A percentile compares a stretch with the other conserved stretches of the same genome.
Evolutionary conservation across 1,140 invertebrate genomes (phyloP).

Genomic region (Gryllus bimaculatus): DNA sequence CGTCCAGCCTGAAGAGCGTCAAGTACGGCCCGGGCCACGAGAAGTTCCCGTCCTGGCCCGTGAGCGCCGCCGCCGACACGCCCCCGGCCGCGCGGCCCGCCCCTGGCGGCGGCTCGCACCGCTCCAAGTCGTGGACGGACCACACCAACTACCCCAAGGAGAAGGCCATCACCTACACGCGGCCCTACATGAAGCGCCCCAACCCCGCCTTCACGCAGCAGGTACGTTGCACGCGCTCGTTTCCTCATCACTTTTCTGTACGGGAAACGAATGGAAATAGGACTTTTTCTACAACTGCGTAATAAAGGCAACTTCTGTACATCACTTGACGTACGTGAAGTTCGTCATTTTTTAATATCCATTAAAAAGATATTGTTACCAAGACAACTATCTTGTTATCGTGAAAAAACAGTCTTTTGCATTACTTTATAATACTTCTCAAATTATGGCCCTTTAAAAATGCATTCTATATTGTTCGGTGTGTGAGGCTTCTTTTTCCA

Average conservation of each 20-base stretch:
- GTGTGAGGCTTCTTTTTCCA: too few relatives aligned
- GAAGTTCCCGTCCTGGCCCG: slow-evolving; percentile 72
- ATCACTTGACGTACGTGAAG: too few relatives aligned
- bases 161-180: slow-evolving; percentile 51
- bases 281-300: neutral
- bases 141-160: slow-evolving; percentile 66
- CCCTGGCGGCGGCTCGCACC: slow-evolving; percentile 43
- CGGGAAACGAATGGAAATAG: neutral
- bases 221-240: too few relatives aligned
- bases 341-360: too few relatives aligned
- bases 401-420: too few relatives aligned
- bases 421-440: too few relatives aligned
- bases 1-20: slow-evolving; percentile 55
- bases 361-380: too few relatives aligned
- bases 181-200: slow-evolving; percentile 55
- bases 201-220: slow-evolving; percentile 56
- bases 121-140: slow-evolving; percentile 65
- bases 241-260: neutral
- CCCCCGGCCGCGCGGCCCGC: slow-evolving; percentile 40
- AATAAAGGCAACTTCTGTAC: neutral
- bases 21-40: slow-evolving; percentile 66
- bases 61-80: slow-evolving; percentile 40
- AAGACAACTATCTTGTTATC: too few relatives aligned
- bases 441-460: too few relatives aligned
- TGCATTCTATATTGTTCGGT: too few relatives aligned